Evolutionary conservation across 2,888 invertebrate genomes (phyloP), one percentile per base, ranked within the genome.

Genomic region (Tinea trinotella): DNA sequence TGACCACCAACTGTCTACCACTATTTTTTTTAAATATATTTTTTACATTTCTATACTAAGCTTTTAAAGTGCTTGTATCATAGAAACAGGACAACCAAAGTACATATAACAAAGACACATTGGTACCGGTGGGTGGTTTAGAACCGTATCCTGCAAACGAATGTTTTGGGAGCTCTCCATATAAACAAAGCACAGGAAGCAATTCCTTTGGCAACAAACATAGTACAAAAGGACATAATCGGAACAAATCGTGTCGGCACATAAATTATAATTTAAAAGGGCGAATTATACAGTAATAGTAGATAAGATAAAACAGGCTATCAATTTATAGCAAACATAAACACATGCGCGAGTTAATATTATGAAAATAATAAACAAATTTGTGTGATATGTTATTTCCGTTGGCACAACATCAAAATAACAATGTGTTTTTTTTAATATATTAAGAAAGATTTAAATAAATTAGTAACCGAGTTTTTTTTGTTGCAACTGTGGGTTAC

Each of bases 111-210:
- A n/a, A n/a, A n/a, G n/a, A n/a, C n/a, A n/a, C n/a, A n/a, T n/a
- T n/a, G n/a, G n/a, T n/a, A n/a, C n/a, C n/a, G n/a, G n/a, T n/a
- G n/a, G n/a, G n/a, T n/a, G n/a, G n/a, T n/a, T n/a, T n/a, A n/a
- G n/a, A n/a, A n/a, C n/a, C n/a, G n/a, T n/a, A n/a, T n/a, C n/a
- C n/a, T n/a, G n/a, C n/a, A n/a, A n/a, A n/a, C n/a, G n/a, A n/a
- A n/a, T n/a, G n/a, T n/a, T n/a, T n/a, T n/a, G n/a, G n/a, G n/a
- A n/a, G n/a, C n/a, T n/a, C n/a, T n/a, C n/a, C n/a, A n/a, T n/a
- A n/a, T n/a, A n/a, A n/a, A n/a, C n/a, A 70, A 70, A 70, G 64
- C 66, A 65, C 64, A 68, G 70, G 71, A 71, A 68, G 68, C 64
- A 63, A 64, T 60, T 62, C 61, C 62, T 62, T 62, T 59, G 65